Evolutionary conservation across 2,888 invertebrate genomes (phyloP).

Genomic region (Mesoligia furuncula): DNA sequence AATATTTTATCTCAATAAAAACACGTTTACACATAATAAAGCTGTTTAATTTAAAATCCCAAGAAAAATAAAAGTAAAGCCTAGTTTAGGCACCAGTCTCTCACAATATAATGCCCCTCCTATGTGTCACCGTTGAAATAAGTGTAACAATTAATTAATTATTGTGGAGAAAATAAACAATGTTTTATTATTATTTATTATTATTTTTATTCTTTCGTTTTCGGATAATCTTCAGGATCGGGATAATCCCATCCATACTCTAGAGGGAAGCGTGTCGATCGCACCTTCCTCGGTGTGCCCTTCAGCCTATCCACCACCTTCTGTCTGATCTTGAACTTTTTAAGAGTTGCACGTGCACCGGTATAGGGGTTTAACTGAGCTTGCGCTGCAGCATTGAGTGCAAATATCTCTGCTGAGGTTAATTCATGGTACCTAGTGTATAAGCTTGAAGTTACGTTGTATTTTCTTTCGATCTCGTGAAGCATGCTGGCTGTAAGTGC

Average conservation of each 20-base stretch:
- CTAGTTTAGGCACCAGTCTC: no score
- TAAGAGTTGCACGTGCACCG: fast-evolving
- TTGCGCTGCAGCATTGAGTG: fast-evolving
- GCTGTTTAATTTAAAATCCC: background rate
- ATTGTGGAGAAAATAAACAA: no score
- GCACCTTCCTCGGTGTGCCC: fast-evolving
- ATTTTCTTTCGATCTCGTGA: conserved; percentile 74
- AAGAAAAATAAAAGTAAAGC: background rate
- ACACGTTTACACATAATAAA: background rate
- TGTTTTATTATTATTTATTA: no score
- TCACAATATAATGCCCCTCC: no score
- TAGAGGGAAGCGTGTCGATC: fast-evolving
- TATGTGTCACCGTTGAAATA: no score
- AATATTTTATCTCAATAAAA: background rate
- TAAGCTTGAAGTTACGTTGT: background rate
- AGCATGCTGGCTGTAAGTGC: conserved; percentile 67
- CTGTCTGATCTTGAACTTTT: background rate
- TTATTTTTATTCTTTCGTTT: no score
- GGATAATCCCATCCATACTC: conserved; percentile 5
- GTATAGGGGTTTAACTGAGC: fast-evolving
- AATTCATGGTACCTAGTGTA: background rate
- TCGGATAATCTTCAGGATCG: background rate
- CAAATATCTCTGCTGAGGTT: background rate
- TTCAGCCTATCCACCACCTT: fast-evolving
- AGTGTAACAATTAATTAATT: no score